phyloP scores from a whole-genome alignment of 2,888 invertebrate species.

The Melieria picta region DNA sequence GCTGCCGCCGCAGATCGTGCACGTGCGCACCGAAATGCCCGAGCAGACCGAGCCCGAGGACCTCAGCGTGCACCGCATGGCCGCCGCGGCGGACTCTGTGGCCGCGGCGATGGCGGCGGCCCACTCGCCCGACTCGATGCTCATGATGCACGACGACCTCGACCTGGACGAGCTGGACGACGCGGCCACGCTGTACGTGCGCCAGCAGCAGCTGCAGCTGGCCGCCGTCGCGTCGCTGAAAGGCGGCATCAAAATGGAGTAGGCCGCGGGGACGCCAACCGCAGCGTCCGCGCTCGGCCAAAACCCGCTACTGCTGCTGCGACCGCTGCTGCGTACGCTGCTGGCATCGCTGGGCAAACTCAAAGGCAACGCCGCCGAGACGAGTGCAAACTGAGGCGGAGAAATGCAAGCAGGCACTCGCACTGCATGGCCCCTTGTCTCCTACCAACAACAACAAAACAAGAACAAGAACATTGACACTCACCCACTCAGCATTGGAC shows the following conservation, averaged over 20 bases:
- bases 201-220: constrained; percentile 55
- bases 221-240: constrained; percentile 35
- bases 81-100: constrained; percentile 7
- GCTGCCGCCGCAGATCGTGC: constrained; percentile 65
- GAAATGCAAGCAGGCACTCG: not conserved
- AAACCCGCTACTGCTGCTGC: constrained; percentile 12
- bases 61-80: constrained; percentile 74
- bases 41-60: constrained; percentile 94
- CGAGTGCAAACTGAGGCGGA: not conserved
- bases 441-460: too few species aligned
- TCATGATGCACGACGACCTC: constrained; percentile 65
- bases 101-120: constrained; percentile 42
- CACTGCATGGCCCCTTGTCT: too few species aligned
- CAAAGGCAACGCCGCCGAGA: constrained; percentile 34
- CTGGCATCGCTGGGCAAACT: not conserved
- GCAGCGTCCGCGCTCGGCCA: constrained; percentile 4
- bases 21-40: constrained; percentile 68
- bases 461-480: too few species aligned
- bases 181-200: constrained; percentile 68
- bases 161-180: constrained; percentile 70
- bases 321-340: constrained; percentile 10
- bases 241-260: constrained; percentile 44
- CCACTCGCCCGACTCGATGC: constrained; percentile 36
- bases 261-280: constrained; percentile 25
- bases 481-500: too few species aligned